Percentiles rank a stretch among this genome's conserved stretches.
Evolutionary conservation across 2,113 vertebrate genomes (phyloP).

Genomic region (Notechis scutatus): DNA sequence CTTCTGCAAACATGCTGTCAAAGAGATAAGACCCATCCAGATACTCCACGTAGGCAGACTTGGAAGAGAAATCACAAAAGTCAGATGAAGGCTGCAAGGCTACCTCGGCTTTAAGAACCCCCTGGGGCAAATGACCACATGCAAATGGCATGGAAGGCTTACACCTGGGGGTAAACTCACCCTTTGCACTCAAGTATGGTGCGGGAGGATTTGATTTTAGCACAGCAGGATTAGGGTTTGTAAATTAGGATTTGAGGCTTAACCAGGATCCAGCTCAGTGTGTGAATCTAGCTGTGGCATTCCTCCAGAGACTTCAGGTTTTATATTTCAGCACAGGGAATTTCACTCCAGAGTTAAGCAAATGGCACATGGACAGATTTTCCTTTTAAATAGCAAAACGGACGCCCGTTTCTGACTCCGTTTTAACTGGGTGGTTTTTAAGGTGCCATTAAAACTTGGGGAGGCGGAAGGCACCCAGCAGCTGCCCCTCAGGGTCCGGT

Average conservation of each 20-base stretch:
- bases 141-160: neutral
- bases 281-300: neutral
- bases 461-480: neutral
- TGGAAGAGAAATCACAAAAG: constrained; percentile 40
- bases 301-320: neutral
- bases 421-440: constrained; percentile 26
- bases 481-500: neutral
- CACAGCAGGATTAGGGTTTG: neutral
- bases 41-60: constrained; percentile 86
- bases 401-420: constrained; percentile 5
- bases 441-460: constrained; percentile 41
- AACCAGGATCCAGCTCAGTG: neutral
- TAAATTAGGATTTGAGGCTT: neutral
- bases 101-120: too few species aligned
- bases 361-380: neutral
- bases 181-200: neutral
- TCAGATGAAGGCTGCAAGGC: neutral
- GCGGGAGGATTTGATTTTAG: neutral
- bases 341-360: neutral
- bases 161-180: neutral
- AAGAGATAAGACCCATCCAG: constrained; percentile 81
- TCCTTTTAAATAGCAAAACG: constrained; percentile 26
- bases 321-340: constrained; percentile 36
- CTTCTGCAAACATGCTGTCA: constrained; percentile 77
- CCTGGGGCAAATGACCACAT: neutral